These are phyloP conservation scores for Tenthredo scrophulariae DNA, from an alignment of 2,888 invertebrate species.

Conservation along the genomic window DNA sequence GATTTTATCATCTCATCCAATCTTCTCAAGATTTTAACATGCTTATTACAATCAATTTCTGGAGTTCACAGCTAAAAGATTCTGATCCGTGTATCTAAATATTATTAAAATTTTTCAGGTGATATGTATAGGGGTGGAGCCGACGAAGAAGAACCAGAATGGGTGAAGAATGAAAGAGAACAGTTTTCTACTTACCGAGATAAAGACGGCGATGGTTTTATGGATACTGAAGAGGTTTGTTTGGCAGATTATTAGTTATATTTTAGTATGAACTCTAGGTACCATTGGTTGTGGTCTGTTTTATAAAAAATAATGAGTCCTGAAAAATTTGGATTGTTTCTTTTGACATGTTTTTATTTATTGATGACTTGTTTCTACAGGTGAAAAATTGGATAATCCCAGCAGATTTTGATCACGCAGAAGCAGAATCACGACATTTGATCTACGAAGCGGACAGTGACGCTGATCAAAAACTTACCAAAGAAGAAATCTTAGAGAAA, in stretches of 20 bases:
- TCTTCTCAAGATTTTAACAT: neutral
- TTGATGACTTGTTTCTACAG: constrained; percentile 66
- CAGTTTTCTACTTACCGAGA: constrained; percentile 92
- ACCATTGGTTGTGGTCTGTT: neutral
- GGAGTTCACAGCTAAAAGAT: neutral
- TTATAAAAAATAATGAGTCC: neutral
- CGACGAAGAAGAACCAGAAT: constrained; percentile 92
- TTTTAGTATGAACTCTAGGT: too few species aligned
- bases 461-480: constrained; percentile 93
- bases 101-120: constrained; percentile 73
- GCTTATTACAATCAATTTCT: neutral
- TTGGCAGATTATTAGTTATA: neutral
- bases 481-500: constrained; percentile 94
- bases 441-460: constrained; percentile 96
- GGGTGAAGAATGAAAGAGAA: constrained; percentile 96
- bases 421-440: constrained; percentile 97
- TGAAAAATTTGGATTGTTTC: neutral
- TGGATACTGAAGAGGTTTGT: constrained; percentile 91
- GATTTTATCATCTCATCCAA: neutral
- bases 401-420: constrained; percentile 97
- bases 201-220: constrained; percentile 92
- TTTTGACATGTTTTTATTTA: constrained; percentile 41
- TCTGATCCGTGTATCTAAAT: neutral
- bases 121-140: constrained; percentile 93
- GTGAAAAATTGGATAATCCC: constrained; percentile 96